Evolutionary conservation across 2,888 invertebrate species (phyloP).

Genomic region (Escarpia spicata): DNA sequence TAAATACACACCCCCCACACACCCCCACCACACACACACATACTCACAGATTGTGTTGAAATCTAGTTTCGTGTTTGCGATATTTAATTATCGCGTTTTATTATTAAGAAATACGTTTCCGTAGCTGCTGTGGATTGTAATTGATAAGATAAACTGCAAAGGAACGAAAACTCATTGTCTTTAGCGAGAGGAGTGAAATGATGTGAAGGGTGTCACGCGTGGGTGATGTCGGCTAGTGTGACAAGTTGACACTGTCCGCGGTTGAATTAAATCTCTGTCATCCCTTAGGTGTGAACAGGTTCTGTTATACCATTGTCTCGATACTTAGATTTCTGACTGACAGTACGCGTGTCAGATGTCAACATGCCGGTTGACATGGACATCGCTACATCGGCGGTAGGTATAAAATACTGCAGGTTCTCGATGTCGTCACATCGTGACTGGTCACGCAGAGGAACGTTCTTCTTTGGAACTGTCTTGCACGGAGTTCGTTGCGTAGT

Average conservation of each 20-base stretch:
- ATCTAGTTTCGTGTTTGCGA: background rate
- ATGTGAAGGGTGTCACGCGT: background rate
- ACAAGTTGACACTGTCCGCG: background rate
- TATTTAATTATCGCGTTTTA: background rate
- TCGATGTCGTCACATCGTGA: background rate
- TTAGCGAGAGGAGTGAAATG: background rate
- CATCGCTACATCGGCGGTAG: background rate
- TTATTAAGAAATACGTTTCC: background rate
- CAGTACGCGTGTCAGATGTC: no score
- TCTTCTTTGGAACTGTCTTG: background rate
- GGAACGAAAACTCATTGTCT: background rate
- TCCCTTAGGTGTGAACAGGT: no score
- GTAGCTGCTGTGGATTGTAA: background rate
- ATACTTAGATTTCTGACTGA: no score
- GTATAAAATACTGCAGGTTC: background rate
- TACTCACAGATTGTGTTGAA: no score
- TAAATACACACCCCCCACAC: no score
- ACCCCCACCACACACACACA: no score
- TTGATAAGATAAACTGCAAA: background rate
- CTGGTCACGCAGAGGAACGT: background rate
- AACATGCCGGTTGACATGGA: no score
- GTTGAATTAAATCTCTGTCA: no score
- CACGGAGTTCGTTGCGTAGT: background rate
- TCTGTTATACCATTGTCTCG: no score
- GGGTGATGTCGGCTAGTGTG: background rate